A percentile compares a stretch with the other conserved stretches of the same genome.
These are phyloP conservation scores for Venustoraphidia nigricollis DNA, from an alignment of 2,888 invertebrate species.

Conservation along the genomic window DNA sequence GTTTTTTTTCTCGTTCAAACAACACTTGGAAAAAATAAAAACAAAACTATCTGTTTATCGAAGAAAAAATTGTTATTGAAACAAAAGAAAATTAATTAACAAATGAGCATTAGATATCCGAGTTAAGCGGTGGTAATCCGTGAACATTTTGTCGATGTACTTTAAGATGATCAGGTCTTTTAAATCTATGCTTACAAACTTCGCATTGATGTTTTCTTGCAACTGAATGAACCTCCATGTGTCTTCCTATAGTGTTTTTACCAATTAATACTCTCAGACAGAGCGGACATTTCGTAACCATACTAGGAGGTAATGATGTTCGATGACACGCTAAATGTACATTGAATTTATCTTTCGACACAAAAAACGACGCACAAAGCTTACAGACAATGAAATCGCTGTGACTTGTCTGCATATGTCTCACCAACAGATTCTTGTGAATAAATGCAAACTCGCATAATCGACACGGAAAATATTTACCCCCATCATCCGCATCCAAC, in stretches of 20 bases:
- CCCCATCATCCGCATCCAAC: slow-evolving; percentile 14
- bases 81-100: no score
- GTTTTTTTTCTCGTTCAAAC: no score
- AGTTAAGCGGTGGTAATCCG: no score
- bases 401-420: slow-evolving; percentile 11
- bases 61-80: no score
- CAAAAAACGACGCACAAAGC: background rate
- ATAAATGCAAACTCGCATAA: slow-evolving; percentile 14
- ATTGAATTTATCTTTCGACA: no score
- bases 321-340: slow-evolving; percentile 10
- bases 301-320: no score
- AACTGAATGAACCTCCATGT: slow-evolving; percentile 34
- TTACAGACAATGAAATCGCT: slow-evolving; percentile 4
- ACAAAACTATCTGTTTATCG: no score
- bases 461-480: slow-evolving; percentile 13
- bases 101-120: no score
- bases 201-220: slow-evolving; percentile 31
- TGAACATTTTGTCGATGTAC: no score
- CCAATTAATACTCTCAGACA: slow-evolving; percentile 32
- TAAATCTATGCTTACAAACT: slow-evolving; percentile 28
- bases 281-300: slow-evolving; percentile 21
- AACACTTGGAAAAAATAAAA: no score
- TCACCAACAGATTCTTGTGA: slow-evolving; percentile 10
- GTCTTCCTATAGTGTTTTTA: slow-evolving; percentile 35
- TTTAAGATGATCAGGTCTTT: no score